Percentiles rank a stretch among this genome's conserved stretches.
Conservation (phyloP, 1,140 invertebrate species). For the Cardiocondyla obscurior region DNA sequence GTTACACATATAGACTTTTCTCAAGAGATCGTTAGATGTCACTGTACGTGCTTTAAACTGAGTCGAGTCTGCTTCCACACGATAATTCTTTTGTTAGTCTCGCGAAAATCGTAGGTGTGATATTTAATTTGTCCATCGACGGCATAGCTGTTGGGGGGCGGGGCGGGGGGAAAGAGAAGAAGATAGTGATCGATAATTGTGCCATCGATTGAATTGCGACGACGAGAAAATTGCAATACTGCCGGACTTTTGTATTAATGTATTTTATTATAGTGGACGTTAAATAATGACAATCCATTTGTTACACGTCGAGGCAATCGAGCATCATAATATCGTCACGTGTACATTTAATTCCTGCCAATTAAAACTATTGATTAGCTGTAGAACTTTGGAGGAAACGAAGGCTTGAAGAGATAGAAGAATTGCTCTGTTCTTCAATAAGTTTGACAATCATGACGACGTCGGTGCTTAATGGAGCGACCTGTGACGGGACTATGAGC, state of each 20-base stretch:
- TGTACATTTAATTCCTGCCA: neutral
- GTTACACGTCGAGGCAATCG: conserved; percentile 5
- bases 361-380: conserved; percentile 35
- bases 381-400: neutral
- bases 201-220: neutral
- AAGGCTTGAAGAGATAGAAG: neutral
- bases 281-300: conserved; percentile 20
- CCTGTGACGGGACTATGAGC: neutral
- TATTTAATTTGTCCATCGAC: neutral
- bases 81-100: conserved; percentile 42
- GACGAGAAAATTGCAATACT: neutral
- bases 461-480: neutral
- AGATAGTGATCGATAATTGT: conserved; percentile 10
- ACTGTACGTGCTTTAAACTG: conserved; percentile 59
- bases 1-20: conserved; percentile 54
- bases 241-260: neutral
- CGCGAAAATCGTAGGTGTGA: neutral
- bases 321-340: neutral
- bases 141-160: neutral
- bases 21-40: conserved; percentile 69
- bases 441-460: neutral
- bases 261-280: neutral
- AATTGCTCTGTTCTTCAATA: neutral
- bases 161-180: neutral
- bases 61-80: conserved; percentile 22